These are phyloP conservation scores for Polietes domitor DNA, from an alignment of 2,888 invertebrate genomes.

Conservation along the genomic window DNA sequence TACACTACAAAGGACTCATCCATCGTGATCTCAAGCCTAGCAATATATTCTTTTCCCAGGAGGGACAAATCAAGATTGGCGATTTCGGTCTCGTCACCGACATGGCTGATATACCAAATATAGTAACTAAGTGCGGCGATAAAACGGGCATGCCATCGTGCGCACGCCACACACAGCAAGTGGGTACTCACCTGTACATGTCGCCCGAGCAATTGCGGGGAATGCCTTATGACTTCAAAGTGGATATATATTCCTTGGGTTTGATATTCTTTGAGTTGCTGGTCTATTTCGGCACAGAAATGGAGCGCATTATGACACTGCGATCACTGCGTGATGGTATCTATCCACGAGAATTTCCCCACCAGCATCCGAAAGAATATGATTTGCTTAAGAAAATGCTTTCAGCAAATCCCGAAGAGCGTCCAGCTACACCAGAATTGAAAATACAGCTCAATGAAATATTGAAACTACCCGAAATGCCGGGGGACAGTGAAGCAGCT, in stretches of 20 bases:
- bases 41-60: constrained; percentile 95
- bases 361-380: constrained; percentile 86
- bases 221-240: constrained; percentile 91
- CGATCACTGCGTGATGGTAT: constrained; percentile 84
- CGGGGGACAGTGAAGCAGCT: constrained; percentile 68
- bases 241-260: constrained; percentile 97
- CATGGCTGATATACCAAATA: constrained; percentile 84
- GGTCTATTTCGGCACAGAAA: constrained; percentile 93
- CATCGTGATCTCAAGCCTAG: constrained; percentile 98
- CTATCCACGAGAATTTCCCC: constrained; percentile 87
- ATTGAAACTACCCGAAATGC: constrained; percentile 72
- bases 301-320: constrained; percentile 90
- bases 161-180: constrained; percentile 84
- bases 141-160: constrained; percentile 75
- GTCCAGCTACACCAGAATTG: constrained; percentile 90
- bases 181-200: constrained; percentile 97
- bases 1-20: constrained; percentile 95
- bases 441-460: constrained; percentile 75
- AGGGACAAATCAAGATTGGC: constrained; percentile 96
- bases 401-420: constrained; percentile 85
- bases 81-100: constrained; percentile 99
- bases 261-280: constrained; percentile 96
- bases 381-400: constrained; percentile 89
- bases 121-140: constrained; percentile 75
- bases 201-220: constrained; percentile 95